Conservation (phyloP, 2,888 invertebrate species). For the Glyphotaelius pellucidus region DNA sequence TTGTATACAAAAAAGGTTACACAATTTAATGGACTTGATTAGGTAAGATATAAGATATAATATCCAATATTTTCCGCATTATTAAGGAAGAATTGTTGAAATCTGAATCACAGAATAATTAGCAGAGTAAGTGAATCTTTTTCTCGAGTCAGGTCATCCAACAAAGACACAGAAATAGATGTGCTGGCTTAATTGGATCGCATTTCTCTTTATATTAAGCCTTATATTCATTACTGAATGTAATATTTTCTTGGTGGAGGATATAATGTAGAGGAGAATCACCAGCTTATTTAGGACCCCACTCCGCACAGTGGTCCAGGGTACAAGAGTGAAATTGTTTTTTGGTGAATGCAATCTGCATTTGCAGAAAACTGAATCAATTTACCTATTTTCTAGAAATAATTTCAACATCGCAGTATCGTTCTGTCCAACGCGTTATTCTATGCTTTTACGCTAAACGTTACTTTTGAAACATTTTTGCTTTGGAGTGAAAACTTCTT, state of each 20-base stretch:
- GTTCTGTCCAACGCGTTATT: too few species aligned
- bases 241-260: slow-evolving; percentile 14
- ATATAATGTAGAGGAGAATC: slow-evolving; percentile 9
- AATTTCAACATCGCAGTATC: too few species aligned
- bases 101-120: not conserved
- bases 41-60: not conserved
- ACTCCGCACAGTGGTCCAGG: not conserved
- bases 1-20: too few species aligned
- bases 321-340: too few species aligned
- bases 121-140: not conserved
- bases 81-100: not conserved
- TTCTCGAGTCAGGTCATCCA: not conserved
- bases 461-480: too few species aligned
- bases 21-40: too few species aligned
- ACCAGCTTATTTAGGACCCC: slow-evolving; percentile 44
- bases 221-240: slow-evolving; percentile 41
- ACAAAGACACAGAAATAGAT: not conserved
- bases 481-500: too few species aligned
- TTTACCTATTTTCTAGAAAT: too few species aligned
- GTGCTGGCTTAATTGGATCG: slow-evolving; percentile 7
- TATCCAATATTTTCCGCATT: not conserved
- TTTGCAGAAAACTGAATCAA: too few species aligned
- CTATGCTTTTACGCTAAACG: too few species aligned
- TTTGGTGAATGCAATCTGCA: too few species aligned
- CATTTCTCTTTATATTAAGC: slow-evolving; percentile 36